Base-by-base conservation (phyloP, 1,140 invertebrate genomes). In the Drosophila miranda region DNA sequence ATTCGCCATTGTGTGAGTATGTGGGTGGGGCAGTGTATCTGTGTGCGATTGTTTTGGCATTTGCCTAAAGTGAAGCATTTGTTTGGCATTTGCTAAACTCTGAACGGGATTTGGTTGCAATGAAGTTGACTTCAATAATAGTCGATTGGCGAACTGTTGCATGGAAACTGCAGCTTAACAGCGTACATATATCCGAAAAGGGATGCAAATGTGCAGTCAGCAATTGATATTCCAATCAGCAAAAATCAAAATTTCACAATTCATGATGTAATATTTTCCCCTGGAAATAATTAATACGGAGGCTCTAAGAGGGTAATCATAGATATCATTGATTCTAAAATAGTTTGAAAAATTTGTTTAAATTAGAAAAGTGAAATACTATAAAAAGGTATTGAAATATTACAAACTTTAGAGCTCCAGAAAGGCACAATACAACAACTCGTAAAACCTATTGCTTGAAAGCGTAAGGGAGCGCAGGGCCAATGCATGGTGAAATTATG, bases 1-100 rank as follows among this genome's bases (percentile, higher is more conserved):
- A 28, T 52, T 46, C 23, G 23, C 23, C 23, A 26, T 28, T 48
- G n/a, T 49, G 30, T 23, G 51, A 23, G 23, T 43, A 49, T 2
- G 26, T 28, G 34, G 23, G 21, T 13, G 3, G 9, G 38, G 19
- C 14, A 42, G 26, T 30, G 34, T 45, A 43, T 23, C 13, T 52
- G 26, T 13, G 8, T 16, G 8, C 9, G 5, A 23, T 61, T 61
- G 26, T 61, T 61, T 50, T 34, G 34, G 16, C 50, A 53, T 53
- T 49, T 42, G 42, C 21, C 68, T 38, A 48, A 73, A 73, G 69
- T 52, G 58, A 52, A 48, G 59, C 70, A 51, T 73, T 73, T 73
- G 69, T 73, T 73, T 71, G 56, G 67, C 42, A 23, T 34, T 42
- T 62, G 43, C 42, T 41, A 23, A 42, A 11, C 50, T 23, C 6